Evolutionary conservation across 1,140 invertebrate genomes (phyloP).

Genomic region (Drosophila quadrilineata): DNA sequence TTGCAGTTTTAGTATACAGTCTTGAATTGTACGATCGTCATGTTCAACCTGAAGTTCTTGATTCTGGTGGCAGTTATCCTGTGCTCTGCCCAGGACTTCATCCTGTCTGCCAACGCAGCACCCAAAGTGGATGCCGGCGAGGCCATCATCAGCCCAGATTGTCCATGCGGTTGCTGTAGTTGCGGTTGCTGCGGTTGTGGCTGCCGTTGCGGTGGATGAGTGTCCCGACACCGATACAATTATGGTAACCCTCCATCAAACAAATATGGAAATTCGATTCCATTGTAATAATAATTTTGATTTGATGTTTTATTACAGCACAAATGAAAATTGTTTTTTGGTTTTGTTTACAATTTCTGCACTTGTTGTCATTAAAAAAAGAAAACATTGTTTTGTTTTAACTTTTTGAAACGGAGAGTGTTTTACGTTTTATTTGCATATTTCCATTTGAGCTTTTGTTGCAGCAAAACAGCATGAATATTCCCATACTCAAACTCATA

Average conservation of each 20-base stretch:
- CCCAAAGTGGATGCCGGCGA: neutral
- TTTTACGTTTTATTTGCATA: neutral
- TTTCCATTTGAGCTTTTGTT: too few relatives aligned
- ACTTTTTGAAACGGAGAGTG: constrained; percentile 21
- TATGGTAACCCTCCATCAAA: too few relatives aligned
- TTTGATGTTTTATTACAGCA: neutral
- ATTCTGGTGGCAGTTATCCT: constrained; percentile 19
- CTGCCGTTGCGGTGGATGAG: neutral
- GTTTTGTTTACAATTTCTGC: constrained; percentile 18
- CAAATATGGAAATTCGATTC: too few relatives aligned
- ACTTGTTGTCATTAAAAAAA: constrained; percentile 58
- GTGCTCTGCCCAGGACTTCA: constrained; percentile 3
- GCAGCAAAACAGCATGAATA: too few relatives aligned
- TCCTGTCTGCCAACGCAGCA: neutral
- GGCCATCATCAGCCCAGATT: neutral
- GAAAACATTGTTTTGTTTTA: too few relatives aligned
- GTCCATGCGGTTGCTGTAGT: neutral
- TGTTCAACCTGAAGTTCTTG: constrained; percentile 29
- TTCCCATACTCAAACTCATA: too few relatives aligned
- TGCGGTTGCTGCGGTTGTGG: neutral
- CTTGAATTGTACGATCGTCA: neutral
- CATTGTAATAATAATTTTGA: neutral
- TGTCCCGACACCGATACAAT: too few relatives aligned
- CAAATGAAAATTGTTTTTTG: constrained; percentile 1
- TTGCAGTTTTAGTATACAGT: neutral